Evolutionary conservation across 1,140 invertebrate species (phyloP), one percentile per base, ranked within the genome.

Genomic region (Drosophila bipectinata): DNA sequence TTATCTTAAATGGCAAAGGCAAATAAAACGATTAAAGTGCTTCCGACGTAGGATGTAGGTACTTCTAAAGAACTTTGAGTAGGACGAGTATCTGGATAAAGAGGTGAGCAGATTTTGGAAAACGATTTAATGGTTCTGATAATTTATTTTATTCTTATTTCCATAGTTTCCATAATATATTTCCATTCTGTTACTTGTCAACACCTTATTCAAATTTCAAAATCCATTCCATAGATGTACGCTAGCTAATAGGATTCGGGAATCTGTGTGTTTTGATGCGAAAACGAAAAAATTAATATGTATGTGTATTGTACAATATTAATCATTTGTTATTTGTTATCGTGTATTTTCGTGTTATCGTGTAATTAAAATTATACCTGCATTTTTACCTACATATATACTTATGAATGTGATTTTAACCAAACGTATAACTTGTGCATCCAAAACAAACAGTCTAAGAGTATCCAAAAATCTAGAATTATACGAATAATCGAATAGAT

Each of bases 281-380:
- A 39, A 64, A 54, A 28, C 18, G 10, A 53, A 45, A 59, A 45
- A 57, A 53, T 71, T 68, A 71, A 79, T 66, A 69, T 60, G 60
- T 72, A 72, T 77, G 56, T 72, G 47, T 79, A 67, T 78, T 69
- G 67, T 83, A 79, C 74, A 71, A 75, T 61, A 73, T 75, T 72
- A 77, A 73, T 67, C 49, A 80, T 71, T 85, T 75, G 54, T 53
- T 82, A 74, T 87, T 88, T 85, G 66, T 77, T 87, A 88, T 32
- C 55, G 75, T 87, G 82, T 87, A 87, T 88, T 87, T 87, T 87
- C 76, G 83, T n/a, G n/a, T n/a, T n/a, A n/a, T n/a, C n/a, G n/a
- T n/a, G n/a, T n/a, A 87, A 78, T 87, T 56, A 37, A 79, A 78
- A 30, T 78, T 88, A 88, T 82, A 72, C 59, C 79, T 72, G 73